Percentiles rank a stretch among this genome's conserved stretches.
These are phyloP conservation scores for Polia nebulosa DNA, from an alignment of 2,888 invertebrate species.

Conservation along the genomic window DNA sequence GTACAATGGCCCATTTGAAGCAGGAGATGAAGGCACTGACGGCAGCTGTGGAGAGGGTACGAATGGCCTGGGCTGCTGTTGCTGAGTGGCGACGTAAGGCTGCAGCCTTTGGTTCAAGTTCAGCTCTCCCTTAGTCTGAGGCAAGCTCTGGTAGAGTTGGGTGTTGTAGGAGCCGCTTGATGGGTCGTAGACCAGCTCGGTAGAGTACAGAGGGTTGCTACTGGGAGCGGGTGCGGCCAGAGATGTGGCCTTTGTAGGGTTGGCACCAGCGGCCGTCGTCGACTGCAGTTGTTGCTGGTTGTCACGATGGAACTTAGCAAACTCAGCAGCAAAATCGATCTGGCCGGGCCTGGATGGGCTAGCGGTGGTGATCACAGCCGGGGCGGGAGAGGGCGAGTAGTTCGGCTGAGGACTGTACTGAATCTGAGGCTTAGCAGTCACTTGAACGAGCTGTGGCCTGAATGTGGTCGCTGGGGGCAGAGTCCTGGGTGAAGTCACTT, in stretches of 20 bases:
- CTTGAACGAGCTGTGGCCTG: constrained; percentile 92
- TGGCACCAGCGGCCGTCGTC: constrained; percentile 81
- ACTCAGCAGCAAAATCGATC: constrained; percentile 94
- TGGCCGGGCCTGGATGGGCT: constrained; percentile 73
- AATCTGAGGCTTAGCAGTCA: constrained; percentile 90
- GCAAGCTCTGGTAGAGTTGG: constrained; percentile 94
- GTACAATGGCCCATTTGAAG: constrained; percentile 86
- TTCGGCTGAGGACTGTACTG: constrained; percentile 87
- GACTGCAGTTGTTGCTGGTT: constrained; percentile 92
- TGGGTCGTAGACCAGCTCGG: constrained; percentile 95
- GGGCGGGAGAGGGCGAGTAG: constrained; percentile 82
- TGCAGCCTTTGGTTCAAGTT: constrained; percentile 94
- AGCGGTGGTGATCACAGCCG: constrained; percentile 77
- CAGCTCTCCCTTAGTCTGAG: constrained; percentile 94
- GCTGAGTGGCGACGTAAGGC: constrained; percentile 93
- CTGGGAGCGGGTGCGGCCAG: constrained; percentile 80
- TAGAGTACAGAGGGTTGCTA: constrained; percentile 93
- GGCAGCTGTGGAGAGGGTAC: constrained; percentile 91
- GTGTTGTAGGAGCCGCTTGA: constrained; percentile 95
- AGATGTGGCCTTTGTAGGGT: constrained; percentile 81
- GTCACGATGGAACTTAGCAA: constrained; percentile 94
- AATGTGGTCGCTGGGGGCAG: constrained; percentile 93
- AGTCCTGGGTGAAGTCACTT: constrained; percentile 87
- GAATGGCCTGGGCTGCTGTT: constrained; percentile 90
- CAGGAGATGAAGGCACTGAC: constrained; percentile 80